A percentile compares a stretch with the other conserved stretches of the same genome.
Conservation (phyloP, 2,888 invertebrate species). For the Lordiphosa andalusiaca region DNA sequence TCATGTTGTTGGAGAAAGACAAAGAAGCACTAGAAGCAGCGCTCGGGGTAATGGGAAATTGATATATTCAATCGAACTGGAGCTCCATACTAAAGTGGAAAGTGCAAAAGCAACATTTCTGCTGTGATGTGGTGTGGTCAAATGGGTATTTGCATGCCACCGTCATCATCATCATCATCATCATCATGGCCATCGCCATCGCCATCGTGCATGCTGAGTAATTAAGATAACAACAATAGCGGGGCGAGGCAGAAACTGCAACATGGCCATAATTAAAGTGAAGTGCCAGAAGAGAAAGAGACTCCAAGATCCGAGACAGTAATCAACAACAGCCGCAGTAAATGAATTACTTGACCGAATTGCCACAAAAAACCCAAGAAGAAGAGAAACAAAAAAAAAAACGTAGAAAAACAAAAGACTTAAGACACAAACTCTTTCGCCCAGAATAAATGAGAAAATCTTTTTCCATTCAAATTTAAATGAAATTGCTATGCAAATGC, state of each 20-base stretch:
- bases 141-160: constrained; percentile 41
- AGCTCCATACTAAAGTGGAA: constrained; percentile 35
- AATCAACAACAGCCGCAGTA: constrained; percentile 26
- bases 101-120: constrained; percentile 58
- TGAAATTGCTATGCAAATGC: constrained; percentile 54
- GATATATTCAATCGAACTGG: constrained; percentile 33
- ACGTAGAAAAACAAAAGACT: constrained; percentile 61
- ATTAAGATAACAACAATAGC: constrained; percentile 57
- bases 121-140: constrained; percentile 5
- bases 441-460: constrained; percentile 24
- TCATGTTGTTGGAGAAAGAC: neutral
- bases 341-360: constrained; percentile 67
- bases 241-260: constrained; percentile 14
- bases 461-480: constrained; percentile 47
- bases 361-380: constrained; percentile 41
- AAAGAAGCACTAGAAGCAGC: constrained; percentile 1
- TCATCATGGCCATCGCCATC: no score
- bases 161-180: no score
- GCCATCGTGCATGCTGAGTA: constrained; percentile 47
- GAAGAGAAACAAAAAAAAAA: no score
- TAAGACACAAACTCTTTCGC: constrained; percentile 51
- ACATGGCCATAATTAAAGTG: constrained; percentile 50
- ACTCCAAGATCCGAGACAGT: neutral
- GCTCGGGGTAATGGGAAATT: constrained; percentile 22
- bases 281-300: constrained; percentile 6